Percentiles rank a stretch among this genome's conserved stretches.
Evolutionary conservation across 2,797 vertebrate genomes (phyloP).

Genomic region (Eulemur mongoz): DNA sequence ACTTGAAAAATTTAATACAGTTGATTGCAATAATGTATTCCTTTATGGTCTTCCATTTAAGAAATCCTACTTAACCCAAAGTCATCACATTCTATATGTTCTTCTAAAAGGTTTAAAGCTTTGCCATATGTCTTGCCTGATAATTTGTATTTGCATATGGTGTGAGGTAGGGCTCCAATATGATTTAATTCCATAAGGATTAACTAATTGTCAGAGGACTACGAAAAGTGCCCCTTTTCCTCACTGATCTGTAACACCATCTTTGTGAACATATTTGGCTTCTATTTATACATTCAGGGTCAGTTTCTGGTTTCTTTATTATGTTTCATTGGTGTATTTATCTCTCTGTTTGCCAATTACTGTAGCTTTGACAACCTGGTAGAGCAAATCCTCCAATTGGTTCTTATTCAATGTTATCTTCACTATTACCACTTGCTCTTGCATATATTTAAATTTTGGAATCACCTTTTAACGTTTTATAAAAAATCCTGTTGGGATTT

Average conservation of each 20-base stretch:
- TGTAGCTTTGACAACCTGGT: background rate
- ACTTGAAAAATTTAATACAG: background rate
- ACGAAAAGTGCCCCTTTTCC: background rate
- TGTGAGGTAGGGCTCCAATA: background rate
- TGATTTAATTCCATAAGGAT: background rate
- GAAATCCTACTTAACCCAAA: background rate
- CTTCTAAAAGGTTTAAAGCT: background rate
- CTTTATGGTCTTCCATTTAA: background rate
- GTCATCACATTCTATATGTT: background rate
- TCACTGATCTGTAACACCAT: background rate
- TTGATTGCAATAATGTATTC: background rate
- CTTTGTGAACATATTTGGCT: background rate
- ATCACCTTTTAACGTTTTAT: slow-evolving; percentile 23
- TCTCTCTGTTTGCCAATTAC: background rate
- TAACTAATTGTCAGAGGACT: background rate
- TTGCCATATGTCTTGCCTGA: background rate
- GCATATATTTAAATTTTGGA: background rate
- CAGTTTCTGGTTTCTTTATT: background rate
- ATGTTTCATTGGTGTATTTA: background rate
- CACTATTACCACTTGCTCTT: background rate
- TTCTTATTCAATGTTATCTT: background rate
- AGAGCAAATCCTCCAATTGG: background rate
- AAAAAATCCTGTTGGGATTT: slow-evolving; percentile 10
- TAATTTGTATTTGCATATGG: background rate
- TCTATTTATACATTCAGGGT: background rate